A percentile compares a stretch with the other conserved stretches of the same genome.
These are phyloP conservation scores for Drosophila nr. perissopoda DNA, from an alignment of 2,888 invertebrate species.

Conservation along the genomic window DNA sequence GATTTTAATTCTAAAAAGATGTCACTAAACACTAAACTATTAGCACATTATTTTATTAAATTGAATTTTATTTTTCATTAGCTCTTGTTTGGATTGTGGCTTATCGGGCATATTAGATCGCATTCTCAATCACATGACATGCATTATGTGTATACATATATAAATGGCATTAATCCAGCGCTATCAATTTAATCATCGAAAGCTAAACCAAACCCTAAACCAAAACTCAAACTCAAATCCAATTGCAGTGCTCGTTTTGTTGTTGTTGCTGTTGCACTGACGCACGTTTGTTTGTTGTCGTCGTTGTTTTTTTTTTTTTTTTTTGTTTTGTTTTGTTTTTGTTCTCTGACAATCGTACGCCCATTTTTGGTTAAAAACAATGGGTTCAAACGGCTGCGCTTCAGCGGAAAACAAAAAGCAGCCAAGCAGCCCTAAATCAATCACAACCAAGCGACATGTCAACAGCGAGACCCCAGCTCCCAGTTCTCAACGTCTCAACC, in stretches of 20 bases:
- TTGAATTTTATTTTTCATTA: not conserved
- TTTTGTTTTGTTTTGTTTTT: conserved; percentile 1
- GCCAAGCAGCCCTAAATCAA: conserved; percentile 77
- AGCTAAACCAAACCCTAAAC: not conserved
- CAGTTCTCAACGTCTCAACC: not conserved
- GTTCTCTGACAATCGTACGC: conserved; percentile 57
- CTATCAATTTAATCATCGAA: conserved; percentile 38
- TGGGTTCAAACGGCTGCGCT: conserved; percentile 78
- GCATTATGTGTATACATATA: conserved; percentile 6
- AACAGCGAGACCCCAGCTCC: conserved; percentile 45
- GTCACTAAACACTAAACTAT: not conserved
- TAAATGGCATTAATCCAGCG: conserved; percentile 12
- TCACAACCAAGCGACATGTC: conserved; percentile 76
- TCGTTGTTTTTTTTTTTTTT: conserved; percentile 18
- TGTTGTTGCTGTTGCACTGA: conserved; percentile 25
- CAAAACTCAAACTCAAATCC: conserved; percentile 10
- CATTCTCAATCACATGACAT: conserved; percentile 6
- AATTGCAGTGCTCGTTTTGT: conserved; percentile 15
- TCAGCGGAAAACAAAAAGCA: conserved; percentile 72
- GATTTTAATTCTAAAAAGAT: not conserved
- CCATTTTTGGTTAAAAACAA: conserved; percentile 76
- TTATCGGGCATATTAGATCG: not conserved
- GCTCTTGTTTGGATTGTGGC: too few relatives aligned
- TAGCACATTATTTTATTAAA: not conserved
- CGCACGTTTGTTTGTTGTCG: conserved; percentile 31